A percentile compares a stretch with the other conserved stretches of the same genome.
These are phyloP conservation scores for Tringa solitaria DNA, from an alignment of 2,113 vertebrate genomes.

Conservation along the genomic window DNA sequence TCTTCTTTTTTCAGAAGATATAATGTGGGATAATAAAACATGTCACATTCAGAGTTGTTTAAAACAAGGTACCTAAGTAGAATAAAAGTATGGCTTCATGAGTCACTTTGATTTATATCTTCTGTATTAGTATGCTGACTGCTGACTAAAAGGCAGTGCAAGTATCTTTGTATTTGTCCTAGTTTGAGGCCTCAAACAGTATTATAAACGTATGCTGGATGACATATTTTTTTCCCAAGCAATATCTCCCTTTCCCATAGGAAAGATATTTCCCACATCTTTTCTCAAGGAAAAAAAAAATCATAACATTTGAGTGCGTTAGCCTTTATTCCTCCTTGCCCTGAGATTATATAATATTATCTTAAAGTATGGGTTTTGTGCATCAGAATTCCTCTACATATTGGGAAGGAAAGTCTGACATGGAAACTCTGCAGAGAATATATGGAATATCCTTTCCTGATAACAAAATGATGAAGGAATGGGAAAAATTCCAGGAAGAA, in stretches of 20 bases:
- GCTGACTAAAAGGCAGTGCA: not conserved
- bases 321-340: not conserved
- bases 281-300: not conserved
- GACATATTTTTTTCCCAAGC: not conserved
- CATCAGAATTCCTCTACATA: conserved; percentile 76
- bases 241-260: too few species aligned
- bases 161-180: not conserved
- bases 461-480: conserved; percentile 74
- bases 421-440: conserved; percentile 80
- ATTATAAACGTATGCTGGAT: not conserved
- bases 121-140: not conserved
- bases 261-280: too few species aligned
- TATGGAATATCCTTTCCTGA: conserved; percentile 82
- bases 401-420: conserved; percentile 78
- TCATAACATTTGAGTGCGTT: not conserved
- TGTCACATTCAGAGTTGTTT: not conserved
- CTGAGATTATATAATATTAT: not conserved
- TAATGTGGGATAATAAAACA: not conserved
- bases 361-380: not conserved
- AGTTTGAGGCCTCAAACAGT: too few species aligned
- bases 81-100: not conserved
- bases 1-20: not conserved
- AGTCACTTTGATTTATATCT: not conserved
- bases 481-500: conserved; percentile 79
- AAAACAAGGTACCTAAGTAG: not conserved